A percentile compares a stretch with the other conserved stretches of the same genome.
These are phyloP conservation scores for Sturmia bella DNA, from an alignment of 2,888 invertebrate species.

Conservation along the genomic window DNA sequence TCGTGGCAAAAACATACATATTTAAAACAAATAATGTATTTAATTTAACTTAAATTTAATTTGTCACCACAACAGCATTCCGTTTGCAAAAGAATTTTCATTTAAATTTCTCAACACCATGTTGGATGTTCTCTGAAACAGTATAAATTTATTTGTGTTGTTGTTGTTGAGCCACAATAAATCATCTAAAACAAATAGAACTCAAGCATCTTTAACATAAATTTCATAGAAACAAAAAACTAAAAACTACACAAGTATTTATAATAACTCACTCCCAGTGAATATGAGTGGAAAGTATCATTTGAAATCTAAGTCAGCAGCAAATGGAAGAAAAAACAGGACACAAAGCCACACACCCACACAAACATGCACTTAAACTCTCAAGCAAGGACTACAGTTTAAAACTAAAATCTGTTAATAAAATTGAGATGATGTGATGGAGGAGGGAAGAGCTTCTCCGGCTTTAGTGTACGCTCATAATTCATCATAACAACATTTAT, in stretches of 20 bases:
- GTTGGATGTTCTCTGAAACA: background rate
- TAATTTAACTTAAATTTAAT: no score
- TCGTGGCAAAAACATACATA: no score
- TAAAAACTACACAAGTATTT: no score
- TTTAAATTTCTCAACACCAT: conserved; percentile 39
- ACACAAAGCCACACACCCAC: background rate
- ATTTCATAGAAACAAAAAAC: conserved; percentile 16
- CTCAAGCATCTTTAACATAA: conserved; percentile 47
- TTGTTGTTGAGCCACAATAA: conserved; percentile 1
- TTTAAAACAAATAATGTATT: no score
- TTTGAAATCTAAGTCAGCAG: conserved; percentile 19
- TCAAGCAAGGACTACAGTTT: background rate
- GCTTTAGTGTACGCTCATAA: conserved; percentile 39
- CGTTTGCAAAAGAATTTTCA: no score
- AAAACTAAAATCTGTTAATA: background rate
- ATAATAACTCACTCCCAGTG: conserved; percentile 50
- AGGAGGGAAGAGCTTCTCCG: background rate
- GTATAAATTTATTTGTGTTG: background rate
- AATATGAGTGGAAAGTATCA: conserved; percentile 36
- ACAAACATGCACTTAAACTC: background rate
- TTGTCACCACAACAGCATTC: background rate
- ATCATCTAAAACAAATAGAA: conserved; percentile 40
- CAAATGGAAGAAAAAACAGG: conserved; percentile 10
- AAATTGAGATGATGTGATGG: background rate
- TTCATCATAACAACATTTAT: conserved; percentile 60